Conservation (phyloP, 2,113 vertebrate genomes). For the Siphamia tubifer region DNA sequence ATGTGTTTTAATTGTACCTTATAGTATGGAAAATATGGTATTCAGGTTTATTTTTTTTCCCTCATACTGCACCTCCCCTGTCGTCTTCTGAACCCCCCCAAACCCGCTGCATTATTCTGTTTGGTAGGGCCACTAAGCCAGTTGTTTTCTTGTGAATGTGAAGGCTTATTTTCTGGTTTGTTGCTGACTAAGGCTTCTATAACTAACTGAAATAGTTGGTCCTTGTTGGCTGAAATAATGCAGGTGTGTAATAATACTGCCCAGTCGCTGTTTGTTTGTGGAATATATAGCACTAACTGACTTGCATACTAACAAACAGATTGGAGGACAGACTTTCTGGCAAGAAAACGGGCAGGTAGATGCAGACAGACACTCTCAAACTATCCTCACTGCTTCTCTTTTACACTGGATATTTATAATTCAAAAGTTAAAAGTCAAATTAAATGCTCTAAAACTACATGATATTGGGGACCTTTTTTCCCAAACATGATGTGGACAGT, state of each 20-base stretch:
- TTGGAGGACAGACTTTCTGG: slow-evolving; percentile 61
- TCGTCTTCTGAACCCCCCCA: too few species aligned
- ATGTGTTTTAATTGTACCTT: too few species aligned
- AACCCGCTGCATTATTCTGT: too few species aligned
- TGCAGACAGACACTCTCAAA: slow-evolving; percentile 57
- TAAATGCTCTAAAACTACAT: too few species aligned
- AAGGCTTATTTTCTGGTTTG: slow-evolving; percentile 17
- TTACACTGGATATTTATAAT: slow-evolving; percentile 15
- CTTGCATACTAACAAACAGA: slow-evolving; percentile 27
- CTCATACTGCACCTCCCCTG: too few species aligned
- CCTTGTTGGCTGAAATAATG: background rate
- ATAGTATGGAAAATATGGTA: too few species aligned
- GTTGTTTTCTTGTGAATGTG: background rate
- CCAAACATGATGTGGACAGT: too few species aligned
- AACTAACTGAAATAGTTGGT: background rate
- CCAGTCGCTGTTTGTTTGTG: slow-evolving; percentile 23
- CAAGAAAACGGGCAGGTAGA: slow-evolving; percentile 65
- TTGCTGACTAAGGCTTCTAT: slow-evolving; percentile 15
- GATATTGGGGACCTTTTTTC: too few species aligned
- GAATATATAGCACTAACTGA: slow-evolving; percentile 15
- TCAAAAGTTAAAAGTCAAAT: too few species aligned
- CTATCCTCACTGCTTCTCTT: background rate
- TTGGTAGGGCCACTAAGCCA: background rate
- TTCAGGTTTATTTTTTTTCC: too few species aligned
- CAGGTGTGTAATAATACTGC: slow-evolving; percentile 1